Evolutionary conservation across 2,888 invertebrate species (phyloP), one percentile per base, ranked within the genome.

Genomic region (Tipula vernalis): DNA sequence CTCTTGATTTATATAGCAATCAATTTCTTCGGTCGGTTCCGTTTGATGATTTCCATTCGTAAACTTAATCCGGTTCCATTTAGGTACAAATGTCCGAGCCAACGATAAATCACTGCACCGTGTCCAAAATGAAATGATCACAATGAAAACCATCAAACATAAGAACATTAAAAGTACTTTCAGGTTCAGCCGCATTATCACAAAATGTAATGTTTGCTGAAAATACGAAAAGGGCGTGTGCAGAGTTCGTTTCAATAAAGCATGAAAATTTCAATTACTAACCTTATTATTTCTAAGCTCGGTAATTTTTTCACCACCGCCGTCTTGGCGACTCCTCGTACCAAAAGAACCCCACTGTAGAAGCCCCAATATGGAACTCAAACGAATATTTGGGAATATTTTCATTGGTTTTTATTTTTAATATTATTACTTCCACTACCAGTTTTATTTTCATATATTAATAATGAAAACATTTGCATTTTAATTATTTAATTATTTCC

Each of bases 1-100:
- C 90, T 97, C 97, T 86, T 96, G 97, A 92, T 98, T 98, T 90
- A 98, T 98, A 88, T 94, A 93, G 91, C 98, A 98, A 90, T 96
- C 96, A 89, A 97, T 95, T 90, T 95, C 95, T 90, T 95, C 94
- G 87, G 92, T 91, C 86, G 92, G 18, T 47, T 86, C 83, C 5
- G 42, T 41, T 41, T 85, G 86, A n/a, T 51, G 86, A 51, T 51
- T 86, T 13, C 86, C 88, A 86, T 87, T 88, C 87, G 41, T 88
- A 87, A 84, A 87, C 86, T 87, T 87, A 83, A 87, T 88, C 6
- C 83, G 87, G 88, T 91, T 90, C 90, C 91, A 89, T 86, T 89
- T 90, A 6, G 89, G 89, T n/a, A 90, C 89, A 86, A 91, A 88
- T 39, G 90, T 90, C 36, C 89, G 90, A 10, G 91, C 90, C 87